Evolutionary conservation across 2,797 vertebrate species (phyloP), one percentile per base, ranked within the genome.

Genomic region (Tokudaia tokunoshimensis): DNA sequence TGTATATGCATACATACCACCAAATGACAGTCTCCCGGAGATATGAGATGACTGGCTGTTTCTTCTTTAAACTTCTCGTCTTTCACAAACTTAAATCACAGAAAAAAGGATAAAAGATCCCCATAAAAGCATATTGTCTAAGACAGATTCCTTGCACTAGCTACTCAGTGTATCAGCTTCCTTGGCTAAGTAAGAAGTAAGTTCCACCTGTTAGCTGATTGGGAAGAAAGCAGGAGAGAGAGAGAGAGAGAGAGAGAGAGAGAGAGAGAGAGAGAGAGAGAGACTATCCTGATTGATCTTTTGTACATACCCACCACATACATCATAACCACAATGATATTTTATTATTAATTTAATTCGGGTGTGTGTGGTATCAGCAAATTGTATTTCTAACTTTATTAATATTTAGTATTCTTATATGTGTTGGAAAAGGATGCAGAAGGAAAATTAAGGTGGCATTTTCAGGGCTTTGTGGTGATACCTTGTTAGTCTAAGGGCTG

Each of bases 151-250:
- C 85, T 94, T 97, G 55, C 41, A 88, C 72, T 95, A 98, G 92
- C 94, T 96, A 95, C 84, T 65, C 82, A 29, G 24, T 97, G 80
- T 5, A 59, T 89, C 95, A 97, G 89, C 74, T 96, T 3, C 50
- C 24, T 72, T 97, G 90, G 89, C 95, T 97, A 97, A 98, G 96
- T 79, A 97, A 94, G 65, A 97, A 98, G 96, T 79, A 97, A 94
- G 65, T 98, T 98, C 94, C 89, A 89, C 94, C 93, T 97, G 88
- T 92, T 97, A 98, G 92, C 74, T 97, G 93, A 96, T 17, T 86
- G 88, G 65, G 92, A 91, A 79, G 90, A 93, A 94, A 94, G 92
- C 5, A 11, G 95, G 67, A 17, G 6, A 37, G 19, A 22, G 6
- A 34, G 29, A 17, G 14, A 34, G 47, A 31, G 29, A 34, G 4